A percentile compares a stretch with the other conserved stretches of the same genome.
These are phyloP conservation scores for Periplaneta americana DNA, from an alignment of 1,140 invertebrate genomes.

Conservation along the genomic window DNA sequence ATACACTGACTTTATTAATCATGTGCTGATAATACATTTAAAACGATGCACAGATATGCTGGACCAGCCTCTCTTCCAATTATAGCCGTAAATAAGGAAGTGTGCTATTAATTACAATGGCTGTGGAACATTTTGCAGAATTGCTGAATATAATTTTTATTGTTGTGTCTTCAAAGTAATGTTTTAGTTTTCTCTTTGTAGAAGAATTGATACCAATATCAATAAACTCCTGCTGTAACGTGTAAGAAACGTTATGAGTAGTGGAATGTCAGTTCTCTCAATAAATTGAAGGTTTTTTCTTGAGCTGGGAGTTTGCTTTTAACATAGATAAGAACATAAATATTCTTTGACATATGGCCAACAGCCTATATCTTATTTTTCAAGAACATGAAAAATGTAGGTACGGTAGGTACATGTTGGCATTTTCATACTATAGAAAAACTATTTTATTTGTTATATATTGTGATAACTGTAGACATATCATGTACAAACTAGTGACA, in stretches of 20 bases:
- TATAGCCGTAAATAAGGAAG: no score
- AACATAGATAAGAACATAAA: not conserved
- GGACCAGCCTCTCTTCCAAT: not conserved
- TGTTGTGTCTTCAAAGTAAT: not conserved
- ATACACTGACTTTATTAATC: not conserved
- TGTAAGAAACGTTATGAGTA: not conserved
- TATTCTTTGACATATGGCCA: not conserved
- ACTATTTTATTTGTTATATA: no score
- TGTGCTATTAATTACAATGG: not conserved
- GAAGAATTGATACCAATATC: not conserved
- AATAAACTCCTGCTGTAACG: not conserved
- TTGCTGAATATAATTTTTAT: not conserved
- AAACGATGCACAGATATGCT: not conserved
- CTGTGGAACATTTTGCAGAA: not conserved
- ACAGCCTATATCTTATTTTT: not conserved
- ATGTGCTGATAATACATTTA: not conserved
- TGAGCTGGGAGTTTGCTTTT: no score
- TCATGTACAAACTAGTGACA: no score
- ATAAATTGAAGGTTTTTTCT: not conserved
- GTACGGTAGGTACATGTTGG: no score
- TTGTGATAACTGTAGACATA: no score
- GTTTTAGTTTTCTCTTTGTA: not conserved
- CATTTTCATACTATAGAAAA: no score
- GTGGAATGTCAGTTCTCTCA: not conserved
- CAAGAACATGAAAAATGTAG: not conserved